Evolutionary conservation across 2,888 invertebrate species (phyloP), one percentile per base, ranked within the genome.

Genomic region (Druceiella hillmani): DNA sequence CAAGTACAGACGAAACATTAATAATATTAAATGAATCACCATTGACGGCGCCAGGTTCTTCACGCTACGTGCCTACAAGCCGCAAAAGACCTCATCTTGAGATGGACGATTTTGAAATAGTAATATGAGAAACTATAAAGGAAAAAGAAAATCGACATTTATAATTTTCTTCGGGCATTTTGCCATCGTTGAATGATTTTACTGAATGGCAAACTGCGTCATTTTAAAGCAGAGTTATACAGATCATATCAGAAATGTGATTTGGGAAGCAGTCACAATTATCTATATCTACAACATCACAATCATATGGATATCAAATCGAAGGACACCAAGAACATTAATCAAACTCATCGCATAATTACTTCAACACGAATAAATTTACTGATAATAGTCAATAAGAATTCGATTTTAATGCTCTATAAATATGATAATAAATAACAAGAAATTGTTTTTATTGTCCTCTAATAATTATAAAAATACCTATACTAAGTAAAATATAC

Each of bases 91-190:
- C 41, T 41, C 35, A 39, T 33, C 38, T 29, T 44, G 38, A 36
- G 41, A 41, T 50, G 38, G 48, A 50, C 43, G 45, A 49, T 36
- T 50, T 50, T 39, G 47, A 51, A 41, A 38, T 34, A 33, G 36
- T 48, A 47, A 3, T 41, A 4, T 47, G 48, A 47, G 34, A 51
- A 41, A 43, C 45, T 36, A 40, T 48, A 36, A 33, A 51, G 16
- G 46, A 47, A 39, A 39, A 38, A 44, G 48, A 50, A 48, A 50
- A 49, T 34, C 44, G 49, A 44, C 50, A 50, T 41, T 47, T 50
- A 38, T 47, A 47, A 38, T 50, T 49, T 51, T 48, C 49, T 27
- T 50, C 48, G 46, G 50, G 47, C 41, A 50, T 50, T 48, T 44
- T 50, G 50, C 50, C 51, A 38, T 47, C 48, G 46, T 44, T 48